Percentiles rank a stretch among this genome's conserved stretches.
These are phyloP conservation scores for Eupithecia abbreviata DNA, from an alignment of 2,888 invertebrate genomes.

Conservation along the genomic window DNA sequence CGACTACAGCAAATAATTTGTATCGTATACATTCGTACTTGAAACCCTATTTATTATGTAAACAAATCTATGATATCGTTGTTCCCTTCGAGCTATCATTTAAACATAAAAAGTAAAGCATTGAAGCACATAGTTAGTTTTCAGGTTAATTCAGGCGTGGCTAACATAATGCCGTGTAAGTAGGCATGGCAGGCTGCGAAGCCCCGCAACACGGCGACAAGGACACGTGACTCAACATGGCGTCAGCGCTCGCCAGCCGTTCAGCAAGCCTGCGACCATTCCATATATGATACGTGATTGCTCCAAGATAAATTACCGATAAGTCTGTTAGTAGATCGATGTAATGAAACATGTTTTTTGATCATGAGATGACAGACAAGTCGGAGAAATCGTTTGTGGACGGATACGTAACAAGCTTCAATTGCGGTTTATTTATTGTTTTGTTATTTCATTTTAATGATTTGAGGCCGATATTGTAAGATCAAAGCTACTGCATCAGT, in stretches of 20 bases:
- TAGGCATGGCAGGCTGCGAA: slow-evolving; percentile 48
- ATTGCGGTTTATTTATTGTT: background rate
- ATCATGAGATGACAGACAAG: slow-evolving; percentile 24
- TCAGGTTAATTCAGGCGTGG: slow-evolving; percentile 48
- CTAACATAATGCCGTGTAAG: slow-evolving; percentile 45
- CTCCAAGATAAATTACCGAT: slow-evolving; percentile 30
- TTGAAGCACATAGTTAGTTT: slow-evolving; percentile 25
- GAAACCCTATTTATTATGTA: slow-evolving; percentile 12
- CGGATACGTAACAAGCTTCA: background rate
- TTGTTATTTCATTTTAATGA: slow-evolving; percentile 3
- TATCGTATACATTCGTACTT: slow-evolving; percentile 22
- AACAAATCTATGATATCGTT: background rate
- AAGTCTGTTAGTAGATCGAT: slow-evolving; percentile 33
- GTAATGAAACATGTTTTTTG: slow-evolving; percentile 33
- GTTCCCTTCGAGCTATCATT: background rate
- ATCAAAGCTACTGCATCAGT: background rate
- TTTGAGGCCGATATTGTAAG: background rate
- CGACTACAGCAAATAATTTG: slow-evolving; percentile 20
- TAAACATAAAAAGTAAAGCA: slow-evolving; percentile 13
- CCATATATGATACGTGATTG: slow-evolving; percentile 52
- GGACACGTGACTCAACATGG: slow-evolving; percentile 65
- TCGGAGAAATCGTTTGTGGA: slow-evolving; percentile 15
- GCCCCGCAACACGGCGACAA: slow-evolving; percentile 58
- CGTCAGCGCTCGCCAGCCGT: slow-evolving; percentile 54
- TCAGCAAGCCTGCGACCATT: slow-evolving; percentile 49